Base-by-base conservation (phyloP, 2,797 vertebrate species). In the Ceyx erithaca region DNA sequence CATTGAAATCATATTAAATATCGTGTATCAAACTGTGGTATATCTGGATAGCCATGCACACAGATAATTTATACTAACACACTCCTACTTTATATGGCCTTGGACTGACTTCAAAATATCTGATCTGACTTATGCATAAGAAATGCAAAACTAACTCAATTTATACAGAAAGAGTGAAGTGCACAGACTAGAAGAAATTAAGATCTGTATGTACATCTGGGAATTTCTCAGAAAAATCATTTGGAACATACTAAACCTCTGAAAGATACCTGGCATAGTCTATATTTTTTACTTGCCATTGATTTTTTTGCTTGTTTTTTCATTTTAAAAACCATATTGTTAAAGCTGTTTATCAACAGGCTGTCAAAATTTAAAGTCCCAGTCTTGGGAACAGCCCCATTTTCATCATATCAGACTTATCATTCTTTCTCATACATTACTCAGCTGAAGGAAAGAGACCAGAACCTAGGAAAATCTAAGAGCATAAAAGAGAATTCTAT, bases 1-100 rank as follows among this genome's bases (percentile, higher is more conserved):
- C 15, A 9, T 86, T 91, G 41, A 66, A 88, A 81, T 61, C 76
- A 5, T 51, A 85, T 87, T 87, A 87, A 78, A 80, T 66, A 76
- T 21, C 76, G 31, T 4, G 0, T 54, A 51, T 51, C 45, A 51
- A 46, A 76, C 30, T 48, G 7, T 52, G 14, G 55, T 58, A 17
- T 70, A 30, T 71, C 25, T 37, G 28, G 22, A 17, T 83, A 63
- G 3, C 14, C 19, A 54, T 23, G 17, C 21, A 68, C 17, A 87
- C 28, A 62, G 10, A n/a, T 11, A 59, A 70, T 94, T 85, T 83
- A 31, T 79, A 33, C 31, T 79, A 55, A 40, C n/a, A 46, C 26
- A 37, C 23, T 89, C 43, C 1, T 9, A 6, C 10, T 68, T 82
- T 1, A 0, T 55, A 41, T 14, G 40, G 52, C 40, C 31, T 83